Evolutionary conservation across 2,888 invertebrate genomes (phyloP).

Genomic region (Allophyes oxyacanthae): DNA sequence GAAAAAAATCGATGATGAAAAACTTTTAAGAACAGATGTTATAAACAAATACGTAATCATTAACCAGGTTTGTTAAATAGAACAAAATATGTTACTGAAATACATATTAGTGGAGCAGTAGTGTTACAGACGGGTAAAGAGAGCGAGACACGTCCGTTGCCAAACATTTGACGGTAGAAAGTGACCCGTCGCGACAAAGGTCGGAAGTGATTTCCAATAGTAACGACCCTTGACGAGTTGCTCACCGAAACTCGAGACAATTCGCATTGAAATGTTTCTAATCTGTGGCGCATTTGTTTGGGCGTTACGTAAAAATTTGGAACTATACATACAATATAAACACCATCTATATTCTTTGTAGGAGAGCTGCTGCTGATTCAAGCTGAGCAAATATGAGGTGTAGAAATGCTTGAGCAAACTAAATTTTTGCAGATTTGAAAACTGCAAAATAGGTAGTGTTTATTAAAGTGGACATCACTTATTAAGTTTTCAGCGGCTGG

Average conservation of each 20-base stretch:
- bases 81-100: conserved; percentile 42
- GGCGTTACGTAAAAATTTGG: conserved; percentile 30
- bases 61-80: conserved; percentile 44
- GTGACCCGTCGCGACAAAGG: conserved; percentile 82
- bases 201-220: conserved; percentile 83
- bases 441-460: neutral
- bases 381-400: conserved; percentile 20
- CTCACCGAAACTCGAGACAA: conserved; percentile 61
- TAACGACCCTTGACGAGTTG: conserved; percentile 81
- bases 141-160: conserved; percentile 73
- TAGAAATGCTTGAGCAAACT: conserved; percentile 3
- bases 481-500: too few relatives aligned
- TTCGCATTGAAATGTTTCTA: conserved; percentile 59
- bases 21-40: conserved; percentile 35
- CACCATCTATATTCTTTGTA: conserved; percentile 12
- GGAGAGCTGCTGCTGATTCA: neutral
- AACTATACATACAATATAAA: conserved; percentile 17
- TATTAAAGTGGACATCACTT: neutral
- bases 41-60: conserved; percentile 22
- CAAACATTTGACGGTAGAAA: conserved; percentile 74
- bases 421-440: conserved; percentile 6
- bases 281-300: conserved; percentile 48
- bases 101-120: conserved; percentile 48
- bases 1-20: conserved; percentile 21
- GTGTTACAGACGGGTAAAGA: conserved; percentile 62